Percentiles rank a stretch among this genome's conserved stretches.
Evolutionary conservation across 2,797 vertebrate genomes (phyloP).

Genomic region (Bradypodion pumilum): DNA sequence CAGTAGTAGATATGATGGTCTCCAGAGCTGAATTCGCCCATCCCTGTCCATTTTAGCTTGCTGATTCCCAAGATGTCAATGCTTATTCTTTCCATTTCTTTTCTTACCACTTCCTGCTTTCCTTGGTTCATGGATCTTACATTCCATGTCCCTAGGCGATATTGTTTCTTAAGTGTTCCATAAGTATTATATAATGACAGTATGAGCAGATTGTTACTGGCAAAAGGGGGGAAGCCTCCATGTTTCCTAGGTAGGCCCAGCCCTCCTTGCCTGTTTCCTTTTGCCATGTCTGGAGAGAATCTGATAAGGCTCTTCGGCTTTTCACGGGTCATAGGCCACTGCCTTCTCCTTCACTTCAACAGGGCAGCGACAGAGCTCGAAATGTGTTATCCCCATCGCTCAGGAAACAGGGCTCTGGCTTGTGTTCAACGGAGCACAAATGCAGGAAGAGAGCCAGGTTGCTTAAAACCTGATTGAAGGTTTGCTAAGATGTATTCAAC

Average conservation of each 20-base stretch:
- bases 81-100: no score
- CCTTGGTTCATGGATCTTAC: no score
- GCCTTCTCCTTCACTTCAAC: constrained; percentile 70
- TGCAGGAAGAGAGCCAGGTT: constrained; percentile 75
- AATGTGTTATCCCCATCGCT: constrained; percentile 70
- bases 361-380: constrained; percentile 70
- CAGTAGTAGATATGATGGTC: no score
- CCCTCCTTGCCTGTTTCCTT: constrained; percentile 74
- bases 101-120: no score
- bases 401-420: constrained; percentile 69
- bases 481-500: constrained; percentile 48
- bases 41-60: no score
- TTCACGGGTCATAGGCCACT: constrained; percentile 74
- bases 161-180: no score
- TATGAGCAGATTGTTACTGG: constrained; percentile 70
- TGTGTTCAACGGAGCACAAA: constrained; percentile 74
- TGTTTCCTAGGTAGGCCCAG: constrained; percentile 71
- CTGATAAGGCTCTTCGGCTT: constrained; percentile 78
- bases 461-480: constrained; percentile 63
- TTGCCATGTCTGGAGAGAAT: constrained; percentile 77
- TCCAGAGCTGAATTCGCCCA: no score
- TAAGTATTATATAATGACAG: constrained; percentile 66
- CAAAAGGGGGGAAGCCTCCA: constrained; percentile 62
- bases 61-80: no score
- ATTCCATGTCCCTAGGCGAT: no score